Conservation (phyloP, 2,888 invertebrate species). For the Sinhomidia bicolor region DNA sequence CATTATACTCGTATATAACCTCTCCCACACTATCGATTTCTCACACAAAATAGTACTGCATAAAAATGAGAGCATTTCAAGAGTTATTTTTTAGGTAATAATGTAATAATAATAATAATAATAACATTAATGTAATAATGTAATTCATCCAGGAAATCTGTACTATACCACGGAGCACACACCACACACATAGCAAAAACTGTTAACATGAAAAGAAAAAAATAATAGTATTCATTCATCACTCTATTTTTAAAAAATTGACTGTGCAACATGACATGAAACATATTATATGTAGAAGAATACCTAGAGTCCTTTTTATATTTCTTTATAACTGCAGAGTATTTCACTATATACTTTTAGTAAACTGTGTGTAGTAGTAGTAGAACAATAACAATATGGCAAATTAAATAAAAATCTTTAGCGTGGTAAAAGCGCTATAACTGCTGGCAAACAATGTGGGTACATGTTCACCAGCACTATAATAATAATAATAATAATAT, state of each 20-base stretch:
- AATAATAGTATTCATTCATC: not conserved
- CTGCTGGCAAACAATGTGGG: not conserved
- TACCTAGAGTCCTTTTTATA: not conserved
- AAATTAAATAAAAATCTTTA: not conserved
- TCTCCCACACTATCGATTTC: not conserved
- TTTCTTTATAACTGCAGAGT: not conserved
- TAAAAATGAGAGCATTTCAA: slow-evolving; percentile 57
- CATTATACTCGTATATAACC: slow-evolving; percentile 1
- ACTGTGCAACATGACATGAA: not conserved
- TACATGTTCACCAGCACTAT: not conserved
- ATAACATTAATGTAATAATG: not conserved
- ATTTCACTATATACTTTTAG: not conserved
- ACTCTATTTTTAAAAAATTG: not conserved
- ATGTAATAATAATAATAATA: not conserved
- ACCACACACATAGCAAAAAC: not conserved
- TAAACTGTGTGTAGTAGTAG: too few relatives aligned
- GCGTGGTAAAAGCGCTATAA: not conserved
- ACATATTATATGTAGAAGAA: too few relatives aligned
- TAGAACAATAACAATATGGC: not conserved
- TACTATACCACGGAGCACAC: too few relatives aligned
- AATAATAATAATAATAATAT: too few relatives aligned
- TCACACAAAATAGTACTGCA: not conserved
- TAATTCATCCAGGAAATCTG: not conserved
- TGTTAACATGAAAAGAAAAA: too few relatives aligned
- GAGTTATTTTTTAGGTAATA: not conserved